Conservation (phyloP, 2,888 invertebrate genomes). For the Sarcophaga carnaria region DNA sequence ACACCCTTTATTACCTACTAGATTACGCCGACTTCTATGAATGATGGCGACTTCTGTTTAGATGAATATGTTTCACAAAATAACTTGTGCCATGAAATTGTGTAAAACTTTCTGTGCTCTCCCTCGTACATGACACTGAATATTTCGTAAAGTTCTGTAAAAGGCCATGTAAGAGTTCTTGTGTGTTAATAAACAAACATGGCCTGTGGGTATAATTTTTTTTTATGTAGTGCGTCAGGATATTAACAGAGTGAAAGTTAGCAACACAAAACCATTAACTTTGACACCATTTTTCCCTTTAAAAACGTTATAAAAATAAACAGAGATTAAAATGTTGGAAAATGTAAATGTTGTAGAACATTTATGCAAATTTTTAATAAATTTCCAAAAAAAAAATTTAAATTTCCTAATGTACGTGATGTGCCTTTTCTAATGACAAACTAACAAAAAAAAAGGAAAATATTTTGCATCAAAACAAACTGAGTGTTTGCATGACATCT, state of each 20-base stretch:
- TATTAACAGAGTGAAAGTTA: constrained; percentile 52
- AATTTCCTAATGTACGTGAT: not conserved
- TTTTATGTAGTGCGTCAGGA: constrained; percentile 52
- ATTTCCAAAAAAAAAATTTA: not conserved
- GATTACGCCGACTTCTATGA: too few species aligned
- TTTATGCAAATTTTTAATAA: constrained; percentile 1
- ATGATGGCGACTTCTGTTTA: too few species aligned
- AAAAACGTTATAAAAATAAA: not conserved
- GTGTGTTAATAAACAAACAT: not conserved
- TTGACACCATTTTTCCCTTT: constrained; percentile 23
- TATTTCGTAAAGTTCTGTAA: not conserved
- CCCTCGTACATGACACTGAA: not conserved
- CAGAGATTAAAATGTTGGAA: not conserved
- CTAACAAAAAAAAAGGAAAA: not conserved
- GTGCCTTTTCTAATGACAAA: not conserved
- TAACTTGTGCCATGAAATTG: too few species aligned
- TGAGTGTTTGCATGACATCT: too few species aligned
- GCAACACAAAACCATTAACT: constrained; percentile 21
- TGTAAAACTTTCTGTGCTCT: too few species aligned
- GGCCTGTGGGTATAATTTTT: constrained; percentile 15
- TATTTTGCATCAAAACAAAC: too few species aligned
- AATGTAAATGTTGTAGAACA: not conserved
- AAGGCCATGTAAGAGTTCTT: not conserved
- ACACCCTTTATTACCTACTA: too few species aligned
- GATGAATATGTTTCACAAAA: too few species aligned